Evolutionary conservation across 1,140 invertebrate genomes (phyloP).

Genomic region (Heterodera schachtii): DNA sequence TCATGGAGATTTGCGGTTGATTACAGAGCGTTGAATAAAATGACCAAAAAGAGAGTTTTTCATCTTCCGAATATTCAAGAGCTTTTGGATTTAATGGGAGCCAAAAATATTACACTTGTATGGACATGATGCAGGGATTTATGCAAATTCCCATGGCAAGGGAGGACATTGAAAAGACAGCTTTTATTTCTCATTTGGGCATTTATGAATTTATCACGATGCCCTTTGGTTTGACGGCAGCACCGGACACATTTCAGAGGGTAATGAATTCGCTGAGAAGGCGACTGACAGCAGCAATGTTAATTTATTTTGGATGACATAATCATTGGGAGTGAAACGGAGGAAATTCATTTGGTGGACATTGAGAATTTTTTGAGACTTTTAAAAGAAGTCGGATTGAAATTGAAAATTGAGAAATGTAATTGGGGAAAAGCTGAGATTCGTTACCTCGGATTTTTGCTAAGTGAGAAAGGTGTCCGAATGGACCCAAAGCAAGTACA

Average conservation of each 20-base stretch:
- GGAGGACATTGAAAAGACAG: too few species aligned
- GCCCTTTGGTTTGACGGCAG: too few species aligned
- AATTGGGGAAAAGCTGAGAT: slow-evolving; percentile 19
- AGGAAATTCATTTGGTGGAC: not conserved
- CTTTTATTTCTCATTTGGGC: too few species aligned
- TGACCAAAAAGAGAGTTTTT: too few species aligned
- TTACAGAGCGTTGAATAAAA: not conserved
- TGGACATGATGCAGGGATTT: not conserved
- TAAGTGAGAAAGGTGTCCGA: slow-evolving; percentile 18
- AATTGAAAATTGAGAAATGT: slow-evolving; percentile 14
- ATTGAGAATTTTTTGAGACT: slow-evolving; percentile 25
- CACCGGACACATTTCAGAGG: too few species aligned
- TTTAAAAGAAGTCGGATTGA: slow-evolving; percentile 1
- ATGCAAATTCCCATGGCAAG: too few species aligned
- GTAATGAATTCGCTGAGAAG: too few species aligned
- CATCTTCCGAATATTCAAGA: slow-evolving; percentile 21
- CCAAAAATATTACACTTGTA: too few species aligned
- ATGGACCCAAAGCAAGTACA: slow-evolving; percentile 32
- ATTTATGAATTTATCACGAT: too few species aligned
- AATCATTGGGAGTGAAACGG: not conserved
- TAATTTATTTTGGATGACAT: slow-evolving; percentile 36
- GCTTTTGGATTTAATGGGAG: too few species aligned
- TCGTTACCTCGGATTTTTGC: not conserved
- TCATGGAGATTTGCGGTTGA: slow-evolving; percentile 1
- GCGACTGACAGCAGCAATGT: too few species aligned